phyloP scores from a whole-genome alignment of 1,140 invertebrate genomes.

The Centruroides vittatus region DNA sequence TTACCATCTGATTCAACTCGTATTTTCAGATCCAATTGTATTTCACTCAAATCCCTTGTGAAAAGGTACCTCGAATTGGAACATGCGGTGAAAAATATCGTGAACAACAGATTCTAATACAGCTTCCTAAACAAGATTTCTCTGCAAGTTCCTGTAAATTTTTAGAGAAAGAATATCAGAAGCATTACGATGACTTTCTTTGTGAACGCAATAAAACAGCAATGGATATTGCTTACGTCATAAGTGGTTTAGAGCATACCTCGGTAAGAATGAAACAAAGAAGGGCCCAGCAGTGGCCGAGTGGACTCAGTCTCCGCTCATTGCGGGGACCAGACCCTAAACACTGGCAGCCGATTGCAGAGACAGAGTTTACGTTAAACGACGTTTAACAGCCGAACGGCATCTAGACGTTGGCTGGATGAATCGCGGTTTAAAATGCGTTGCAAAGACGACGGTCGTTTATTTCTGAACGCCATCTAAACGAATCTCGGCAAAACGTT shows the following conservation, averaged over 20 bases:
- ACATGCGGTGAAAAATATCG: slow-evolving; percentile 60
- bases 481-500: too few relatives aligned
- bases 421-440: too few relatives aligned
- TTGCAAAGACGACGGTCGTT: too few relatives aligned
- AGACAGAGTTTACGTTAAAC: too few relatives aligned
- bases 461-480: too few relatives aligned
- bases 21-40: slow-evolving; percentile 44
- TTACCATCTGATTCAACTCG: too few relatives aligned
- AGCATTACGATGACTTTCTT: slow-evolving; percentile 76
- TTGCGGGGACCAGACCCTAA: too few relatives aligned
- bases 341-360: too few relatives aligned
- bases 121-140: slow-evolving; percentile 92
- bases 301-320: too few relatives aligned
- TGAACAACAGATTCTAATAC: slow-evolving; percentile 65
- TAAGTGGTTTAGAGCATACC: slow-evolving; percentile 33
- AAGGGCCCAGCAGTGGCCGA: too few relatives aligned
- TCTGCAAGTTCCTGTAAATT: slow-evolving; percentile 76
- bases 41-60: slow-evolving; percentile 55
- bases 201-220: slow-evolving; percentile 83
- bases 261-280: slow-evolving; percentile 26
- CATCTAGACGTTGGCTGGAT: too few relatives aligned
- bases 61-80: slow-evolving; percentile 58
- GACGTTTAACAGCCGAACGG: too few relatives aligned
- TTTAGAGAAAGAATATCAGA: slow-evolving; percentile 52
- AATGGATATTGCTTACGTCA: slow-evolving; percentile 74